phyloP scores from a whole-genome alignment of 2,113 vertebrate species.

The Heliornis fulica region DNA sequence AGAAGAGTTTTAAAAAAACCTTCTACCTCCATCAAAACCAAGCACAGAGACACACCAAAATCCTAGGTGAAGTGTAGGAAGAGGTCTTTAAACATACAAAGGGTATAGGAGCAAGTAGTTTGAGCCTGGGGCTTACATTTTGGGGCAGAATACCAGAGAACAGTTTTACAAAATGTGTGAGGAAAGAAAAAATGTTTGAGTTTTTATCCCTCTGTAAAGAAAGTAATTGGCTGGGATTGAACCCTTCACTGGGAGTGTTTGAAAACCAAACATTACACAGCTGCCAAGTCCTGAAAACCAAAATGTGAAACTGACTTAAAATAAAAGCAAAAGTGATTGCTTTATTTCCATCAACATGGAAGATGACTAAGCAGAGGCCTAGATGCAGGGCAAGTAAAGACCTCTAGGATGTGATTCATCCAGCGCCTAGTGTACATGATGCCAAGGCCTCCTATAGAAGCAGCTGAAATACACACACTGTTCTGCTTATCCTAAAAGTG shows the following conservation, averaged over 20 bases:
- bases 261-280: constrained; percentile 44
- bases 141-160: not conserved
- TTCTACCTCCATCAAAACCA: not conserved
- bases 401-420: not conserved
- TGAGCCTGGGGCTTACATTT: not conserved
- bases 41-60: not conserved
- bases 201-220: constrained; percentile 32
- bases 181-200: not conserved
- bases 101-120: not conserved
- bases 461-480: not conserved
- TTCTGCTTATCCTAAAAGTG: not conserved
- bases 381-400: not conserved
- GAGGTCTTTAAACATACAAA: not conserved
- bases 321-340: constrained; percentile 43
- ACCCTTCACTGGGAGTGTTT: constrained; percentile 13
- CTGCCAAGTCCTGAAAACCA: constrained; percentile 35
- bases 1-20: not conserved
- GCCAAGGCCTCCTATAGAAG: not conserved
- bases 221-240: constrained; percentile 40
- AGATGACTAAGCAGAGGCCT: not conserved
- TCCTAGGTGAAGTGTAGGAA: not conserved
- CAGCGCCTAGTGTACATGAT: not conserved
- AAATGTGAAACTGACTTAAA: constrained; percentile 39
- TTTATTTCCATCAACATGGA: not conserved
- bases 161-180: not conserved